Percentiles rank a stretch among this genome's conserved stretches.
These are phyloP conservation scores for Nansenia antarctica DNA, from an alignment of 2,113 vertebrate species.

Conservation along the genomic window DNA sequence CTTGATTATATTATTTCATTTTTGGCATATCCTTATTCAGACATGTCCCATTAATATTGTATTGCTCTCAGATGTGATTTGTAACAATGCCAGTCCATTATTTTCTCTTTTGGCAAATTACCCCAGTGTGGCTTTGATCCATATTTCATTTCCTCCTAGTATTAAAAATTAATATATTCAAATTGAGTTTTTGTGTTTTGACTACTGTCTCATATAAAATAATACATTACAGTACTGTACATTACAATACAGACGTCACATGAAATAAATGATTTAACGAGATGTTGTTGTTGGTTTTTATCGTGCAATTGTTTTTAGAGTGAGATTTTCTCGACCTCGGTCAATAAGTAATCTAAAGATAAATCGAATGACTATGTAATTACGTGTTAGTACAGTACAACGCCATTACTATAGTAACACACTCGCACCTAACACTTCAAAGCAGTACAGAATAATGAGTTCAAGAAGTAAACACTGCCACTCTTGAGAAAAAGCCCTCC, in stretches of 20 bases:
- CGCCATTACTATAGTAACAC: too few species aligned
- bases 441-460: constrained; percentile 3
- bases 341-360: too few species aligned
- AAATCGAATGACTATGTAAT: too few species aligned
- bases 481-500: not conserved
- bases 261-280: too few species aligned
- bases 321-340: too few species aligned
- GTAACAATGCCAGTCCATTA: not conserved
- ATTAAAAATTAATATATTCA: constrained; percentile 54
- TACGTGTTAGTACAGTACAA: too few species aligned
- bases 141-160: constrained; percentile 18
- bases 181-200: constrained; percentile 40
- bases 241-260: too few species aligned
- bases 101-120: constrained; percentile 20
- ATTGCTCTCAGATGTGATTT: not conserved
- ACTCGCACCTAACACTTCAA: too few species aligned
- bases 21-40: not conserved
- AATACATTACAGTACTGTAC: constrained; percentile 37
- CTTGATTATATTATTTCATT: not conserved
- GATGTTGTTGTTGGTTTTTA: too few species aligned
- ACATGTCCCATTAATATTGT: constrained; percentile 1
- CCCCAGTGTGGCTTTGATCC: not conserved
- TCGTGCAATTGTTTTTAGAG: too few species aligned
- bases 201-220: constrained; percentile 4
- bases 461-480: not conserved